Evolutionary conservation across 1,140 invertebrate species (phyloP).

Genomic region (Thereuonema tuberculata): DNA sequence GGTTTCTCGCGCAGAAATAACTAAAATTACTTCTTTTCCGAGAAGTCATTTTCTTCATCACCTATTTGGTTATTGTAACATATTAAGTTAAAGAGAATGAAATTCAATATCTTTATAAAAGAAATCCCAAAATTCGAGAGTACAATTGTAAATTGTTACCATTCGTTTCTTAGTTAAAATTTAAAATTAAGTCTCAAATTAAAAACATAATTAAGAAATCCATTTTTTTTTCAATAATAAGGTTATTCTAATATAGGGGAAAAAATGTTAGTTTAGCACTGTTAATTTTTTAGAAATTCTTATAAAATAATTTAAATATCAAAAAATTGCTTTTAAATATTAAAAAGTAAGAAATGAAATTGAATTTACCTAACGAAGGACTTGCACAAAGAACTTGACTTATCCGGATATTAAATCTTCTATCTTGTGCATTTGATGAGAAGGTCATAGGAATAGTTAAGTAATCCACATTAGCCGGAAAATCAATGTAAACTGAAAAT

Average conservation of each 20-base stretch:
- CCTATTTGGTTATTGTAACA: too few species aligned
- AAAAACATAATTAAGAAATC: too few species aligned
- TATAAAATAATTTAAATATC: neutral
- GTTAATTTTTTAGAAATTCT: neutral
- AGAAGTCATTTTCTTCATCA: too few species aligned
- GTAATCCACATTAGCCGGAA: neutral
- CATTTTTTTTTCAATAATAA: too few species aligned
- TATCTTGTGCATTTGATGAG: neutral
- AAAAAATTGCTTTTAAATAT: neutral
- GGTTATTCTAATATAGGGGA: neutral
- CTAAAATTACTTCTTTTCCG: too few species aligned
- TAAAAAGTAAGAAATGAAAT: neutral
- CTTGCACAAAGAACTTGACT: neutral
- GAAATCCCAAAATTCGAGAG: too few species aligned
- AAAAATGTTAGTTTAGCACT: neutral
- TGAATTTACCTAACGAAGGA: neutral
- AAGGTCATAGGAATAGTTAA: neutral
- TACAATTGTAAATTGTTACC: too few species aligned
- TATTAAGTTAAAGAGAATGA: too few species aligned
- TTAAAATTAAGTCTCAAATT: too few species aligned
- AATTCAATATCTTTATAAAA: too few species aligned
- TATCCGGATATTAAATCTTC: neutral
- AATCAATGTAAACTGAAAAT: constrained; percentile 52
- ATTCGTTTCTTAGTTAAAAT: too few species aligned
- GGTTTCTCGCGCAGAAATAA: too few species aligned